Base-by-base conservation (phyloP, 2,797 vertebrate species). In the Lacerta bilineata region DNA sequence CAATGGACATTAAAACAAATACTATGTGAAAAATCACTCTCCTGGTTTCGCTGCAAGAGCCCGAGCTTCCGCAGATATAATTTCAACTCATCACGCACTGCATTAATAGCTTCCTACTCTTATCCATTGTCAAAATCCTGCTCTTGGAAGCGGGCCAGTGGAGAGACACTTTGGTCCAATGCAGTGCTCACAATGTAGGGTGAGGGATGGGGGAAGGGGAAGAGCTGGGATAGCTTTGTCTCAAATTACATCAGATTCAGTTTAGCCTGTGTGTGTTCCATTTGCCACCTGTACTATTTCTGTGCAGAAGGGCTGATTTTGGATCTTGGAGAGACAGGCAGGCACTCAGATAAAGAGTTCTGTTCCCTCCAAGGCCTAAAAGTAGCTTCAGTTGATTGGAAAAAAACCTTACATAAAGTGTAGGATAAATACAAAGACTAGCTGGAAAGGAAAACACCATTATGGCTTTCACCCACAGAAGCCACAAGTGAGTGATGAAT, bases 31-130 rank as follows among this genome's bases (percentile, higher is more conserved):
- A 93, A 92, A 80, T 79, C 5, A 84, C 29, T 59, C 9, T 81
- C 3, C 80, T 43, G 18, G 72, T 64, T 90, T 93, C 91, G 74
- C 77, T 18, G 39, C 69, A 87, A 85, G 83, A 55, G 50, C 36
- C 84, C 90, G 55, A 41, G 77, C 85, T 64, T 6, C 80, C 5
- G 68, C 72, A 55, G 33, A 15, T 90, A 15, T n/a, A 41, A 3
- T 33, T 80, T 78, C 82, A 88, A 20, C 11, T 93, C 33, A 78
- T 89, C 90, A 76, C 59, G 23, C 4, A 33, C 5, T 7, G 20
- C 87, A 94, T 88, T 91, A 59, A 83, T 80, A 87, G 1, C 0
- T n/a, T 39, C 33, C 50, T 55, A 29, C 18, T 17, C 82, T 18
- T 77, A 78, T 15, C 3, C n/a, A 66, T 41, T 39, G 64, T 82